These are phyloP conservation scores for Thunnus maccoyii DNA, from an alignment of 2,113 vertebrate genomes.

Conservation along the genomic window DNA sequence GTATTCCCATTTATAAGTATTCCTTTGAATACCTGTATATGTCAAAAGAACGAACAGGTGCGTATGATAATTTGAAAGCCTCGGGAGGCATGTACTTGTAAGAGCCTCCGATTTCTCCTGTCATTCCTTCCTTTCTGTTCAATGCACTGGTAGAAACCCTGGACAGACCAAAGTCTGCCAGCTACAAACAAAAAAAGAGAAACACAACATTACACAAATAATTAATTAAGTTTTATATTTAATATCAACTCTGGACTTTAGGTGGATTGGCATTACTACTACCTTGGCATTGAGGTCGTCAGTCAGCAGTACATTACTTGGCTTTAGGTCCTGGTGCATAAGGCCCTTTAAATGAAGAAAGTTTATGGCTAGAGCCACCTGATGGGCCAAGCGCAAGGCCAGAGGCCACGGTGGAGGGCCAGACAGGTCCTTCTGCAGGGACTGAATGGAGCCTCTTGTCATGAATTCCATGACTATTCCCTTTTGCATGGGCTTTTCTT, in stretches of 20 bases:
- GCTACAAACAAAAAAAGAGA: slow-evolving; percentile 69
- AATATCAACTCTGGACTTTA: background rate
- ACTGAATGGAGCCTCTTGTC: slow-evolving; percentile 84
- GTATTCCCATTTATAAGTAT: background rate
- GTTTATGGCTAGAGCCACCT: slow-evolving; percentile 87
- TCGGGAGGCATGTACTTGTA: slow-evolving; percentile 87
- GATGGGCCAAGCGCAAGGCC: slow-evolving; percentile 78
- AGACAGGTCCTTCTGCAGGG: slow-evolving; percentile 64
- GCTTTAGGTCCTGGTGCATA: slow-evolving; percentile 83
- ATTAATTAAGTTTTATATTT: background rate
- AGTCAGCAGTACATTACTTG: slow-evolving; percentile 82
- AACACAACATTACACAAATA: background rate
- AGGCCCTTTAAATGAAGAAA: slow-evolving; percentile 81
- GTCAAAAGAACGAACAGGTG: slow-evolving; percentile 79
- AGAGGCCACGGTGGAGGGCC: slow-evolving; percentile 79
- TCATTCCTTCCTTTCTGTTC: background rate
- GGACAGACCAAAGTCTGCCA: slow-evolving; percentile 89
- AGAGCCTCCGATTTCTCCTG: slow-evolving; percentile 69
- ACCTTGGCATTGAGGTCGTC: slow-evolving; percentile 76
- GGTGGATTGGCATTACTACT: background rate
- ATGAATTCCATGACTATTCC: slow-evolving; percentile 87
- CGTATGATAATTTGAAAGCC: slow-evolving; percentile 68
- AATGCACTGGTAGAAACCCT: slow-evolving; percentile 72
- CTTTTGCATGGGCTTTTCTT: background rate
- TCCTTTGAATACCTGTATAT: slow-evolving; percentile 83